Evolutionary conservation across 2,797 vertebrate genomes (phyloP).

Genomic region (Acrocephalus scirpaceus): DNA sequence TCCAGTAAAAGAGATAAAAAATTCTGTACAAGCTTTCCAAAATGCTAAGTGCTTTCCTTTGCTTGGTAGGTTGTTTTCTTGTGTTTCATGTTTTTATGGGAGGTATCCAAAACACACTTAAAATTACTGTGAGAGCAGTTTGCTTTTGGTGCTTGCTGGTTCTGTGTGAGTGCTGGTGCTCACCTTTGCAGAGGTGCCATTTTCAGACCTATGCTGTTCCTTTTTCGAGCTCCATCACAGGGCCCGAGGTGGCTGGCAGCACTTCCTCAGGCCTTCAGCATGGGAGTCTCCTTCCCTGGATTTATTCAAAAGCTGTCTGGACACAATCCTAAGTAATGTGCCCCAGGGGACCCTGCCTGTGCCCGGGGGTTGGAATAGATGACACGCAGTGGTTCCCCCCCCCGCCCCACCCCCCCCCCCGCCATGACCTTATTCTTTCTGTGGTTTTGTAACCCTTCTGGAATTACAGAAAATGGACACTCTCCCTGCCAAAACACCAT

Average conservation of each 20-base stretch:
- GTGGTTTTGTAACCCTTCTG: background rate
- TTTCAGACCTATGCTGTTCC: accelerated
- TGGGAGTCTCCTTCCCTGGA: background rate
- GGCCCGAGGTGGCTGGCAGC: background rate
- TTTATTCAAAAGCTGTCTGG: background rate
- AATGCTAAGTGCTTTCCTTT: background rate
- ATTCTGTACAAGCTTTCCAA: background rate
- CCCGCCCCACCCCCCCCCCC: too few relatives aligned
- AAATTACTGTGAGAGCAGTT: background rate
- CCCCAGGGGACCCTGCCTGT: background rate
- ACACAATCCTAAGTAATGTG: background rate
- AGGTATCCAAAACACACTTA: background rate
- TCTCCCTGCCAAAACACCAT: background rate
- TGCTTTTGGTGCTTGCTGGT: background rate
- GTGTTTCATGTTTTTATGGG: background rate
- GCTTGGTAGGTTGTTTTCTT: background rate
- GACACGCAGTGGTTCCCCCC: background rate
- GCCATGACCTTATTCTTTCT: background rate
- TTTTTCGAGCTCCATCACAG: accelerated
- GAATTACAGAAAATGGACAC: background rate
- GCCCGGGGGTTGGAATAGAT: background rate
- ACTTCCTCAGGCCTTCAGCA: background rate
- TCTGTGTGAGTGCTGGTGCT: background rate
- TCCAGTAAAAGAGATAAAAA: background rate
- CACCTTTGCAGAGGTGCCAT: background rate